Conservation (phyloP, 2,888 invertebrate genomes). For the Mythimna pallens region DNA sequence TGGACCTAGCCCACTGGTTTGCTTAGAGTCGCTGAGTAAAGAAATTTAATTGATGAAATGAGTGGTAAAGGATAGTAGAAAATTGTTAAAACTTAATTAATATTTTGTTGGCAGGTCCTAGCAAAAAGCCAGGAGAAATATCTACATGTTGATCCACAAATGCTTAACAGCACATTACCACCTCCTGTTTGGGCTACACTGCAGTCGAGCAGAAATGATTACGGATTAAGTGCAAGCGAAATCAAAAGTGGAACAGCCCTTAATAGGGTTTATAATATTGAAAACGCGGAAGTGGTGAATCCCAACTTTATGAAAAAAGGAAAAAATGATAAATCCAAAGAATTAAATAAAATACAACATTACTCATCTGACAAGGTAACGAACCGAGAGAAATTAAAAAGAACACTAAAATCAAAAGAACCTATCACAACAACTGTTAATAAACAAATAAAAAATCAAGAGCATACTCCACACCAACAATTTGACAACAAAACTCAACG, state of each 20-base stretch:
- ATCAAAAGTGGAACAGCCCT: constrained; percentile 43
- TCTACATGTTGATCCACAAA: constrained; percentile 4
- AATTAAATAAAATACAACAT: constrained; percentile 11
- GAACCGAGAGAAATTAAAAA: constrained; percentile 20
- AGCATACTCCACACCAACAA: background rate
- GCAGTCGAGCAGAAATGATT: background rate
- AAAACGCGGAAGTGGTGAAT: constrained; percentile 39
- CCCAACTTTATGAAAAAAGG: constrained; percentile 9
- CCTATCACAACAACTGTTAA: background rate
- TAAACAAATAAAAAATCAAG: constrained; percentile 5
- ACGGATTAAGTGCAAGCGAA: background rate
- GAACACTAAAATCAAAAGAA: constrained; percentile 9
- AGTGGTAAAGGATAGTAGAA: background rate
- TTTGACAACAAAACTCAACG: constrained; percentile 4
- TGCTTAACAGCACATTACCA: background rate
- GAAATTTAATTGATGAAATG: background rate
- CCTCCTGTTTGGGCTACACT: background rate
- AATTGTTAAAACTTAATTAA: constrained; percentile 6
- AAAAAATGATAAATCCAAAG: constrained; percentile 27
- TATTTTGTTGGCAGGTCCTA: constrained; percentile 45
- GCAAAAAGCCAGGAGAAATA: constrained; percentile 11
- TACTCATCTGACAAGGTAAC: background rate
- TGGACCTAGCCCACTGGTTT: too few species aligned
- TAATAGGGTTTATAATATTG: constrained; percentile 49
- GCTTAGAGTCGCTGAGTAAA: too few species aligned